Evolutionary conservation across 2,797 vertebrate species (phyloP), one percentile per base, ranked within the genome.

Genomic region (Synaphobranchus kaupii): DNA sequence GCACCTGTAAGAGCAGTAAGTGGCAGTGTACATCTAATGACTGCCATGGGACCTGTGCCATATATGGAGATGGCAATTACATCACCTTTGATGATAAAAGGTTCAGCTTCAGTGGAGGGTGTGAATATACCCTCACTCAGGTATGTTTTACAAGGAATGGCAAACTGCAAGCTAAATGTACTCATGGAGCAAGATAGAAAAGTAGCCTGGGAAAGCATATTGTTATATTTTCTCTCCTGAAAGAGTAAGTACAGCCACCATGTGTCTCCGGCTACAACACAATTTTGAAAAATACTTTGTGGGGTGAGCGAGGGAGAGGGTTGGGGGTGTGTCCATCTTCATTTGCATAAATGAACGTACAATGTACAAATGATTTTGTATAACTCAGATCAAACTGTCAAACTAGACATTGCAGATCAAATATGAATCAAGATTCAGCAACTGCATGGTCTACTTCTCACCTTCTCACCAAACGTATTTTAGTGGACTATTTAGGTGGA

Each of bases 61-160:
- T 97, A 85, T 99, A 98, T 1, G 98, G 98, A 48, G 97, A 98
- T 0, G 97, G 98, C 0, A 98, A 99, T 91, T 97, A 97, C 63
- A 89, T 94, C 83, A 98, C 97, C 8, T 99, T 99, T 89, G 98
- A 99, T 0, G 96, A 97, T 34, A 97, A 96, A 93, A 95, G 96
- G 87, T 99, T 96, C 83, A 95, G 93, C 92, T 99, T 99, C 92
- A 96, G 89, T 47, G 98, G 98, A 88, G 93, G 95, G 84, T 99
- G 98, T 93, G 97, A 97, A 97, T 99, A 99, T 91, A 97, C 94
- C 0, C 95, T 99, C 76, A 87, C 96, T 22, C 97, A 99, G 96
- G 98, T 99, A 91, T 7, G 1, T 25, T 71, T 47, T 47, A 17
- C 87, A 39, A 20, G 1, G 12, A 34, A 71, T 34, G 28, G 3